Base-by-base conservation (phyloP, 2,797 vertebrate genomes). In the Okamejei kenojei region DNA sequence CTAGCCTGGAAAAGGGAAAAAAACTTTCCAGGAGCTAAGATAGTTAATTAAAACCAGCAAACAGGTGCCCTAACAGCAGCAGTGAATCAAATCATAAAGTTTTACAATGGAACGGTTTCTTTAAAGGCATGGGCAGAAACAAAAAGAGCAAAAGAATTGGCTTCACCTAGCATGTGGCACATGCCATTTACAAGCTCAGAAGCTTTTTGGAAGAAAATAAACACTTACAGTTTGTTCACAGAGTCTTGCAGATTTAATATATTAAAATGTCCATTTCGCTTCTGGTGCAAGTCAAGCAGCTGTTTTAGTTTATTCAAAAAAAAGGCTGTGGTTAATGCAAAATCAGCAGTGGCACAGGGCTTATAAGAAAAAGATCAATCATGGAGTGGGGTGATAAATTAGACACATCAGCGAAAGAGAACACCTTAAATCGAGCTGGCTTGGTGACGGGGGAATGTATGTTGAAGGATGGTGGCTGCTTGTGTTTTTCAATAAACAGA, bases 11-110 rank as follows among this genome's bases (percentile, higher is more conserved):
- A 92, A 92, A 58, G 71, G 35, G 21, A 54, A 90, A 90, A 74
- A 74, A 92, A 92, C 90, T 92, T 92, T 92, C 90, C 90, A 76
- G 71, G 90, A 92, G 71, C 71, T 92, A 74, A 92, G 90, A 92
- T 92, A 92, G 90, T 92, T 78, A 78, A 97, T 96, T 96, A 97
- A 97, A 96, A 95, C 96, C 96, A 95, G 95, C 94, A 96, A 97
- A 96, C 96, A 96, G 96, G 96, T 96, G 96, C 96, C 97, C 96
- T 96, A 95, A 96, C 96, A 95, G 95, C 94, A n/a, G 96, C 96
- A 96, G 96, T 97, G 90, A 97, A 97, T 96, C 96, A 97, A 97
- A 97, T 97, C 96, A 97, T 97, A 97, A 97, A 97, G 96, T 97
- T 97, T 97, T 97, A 97, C 96, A 97, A 95, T 97, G 96, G 96